phyloP scores from a whole-genome alignment of 2,888 invertebrate species.

The Iphiclides podalirius region DNA sequence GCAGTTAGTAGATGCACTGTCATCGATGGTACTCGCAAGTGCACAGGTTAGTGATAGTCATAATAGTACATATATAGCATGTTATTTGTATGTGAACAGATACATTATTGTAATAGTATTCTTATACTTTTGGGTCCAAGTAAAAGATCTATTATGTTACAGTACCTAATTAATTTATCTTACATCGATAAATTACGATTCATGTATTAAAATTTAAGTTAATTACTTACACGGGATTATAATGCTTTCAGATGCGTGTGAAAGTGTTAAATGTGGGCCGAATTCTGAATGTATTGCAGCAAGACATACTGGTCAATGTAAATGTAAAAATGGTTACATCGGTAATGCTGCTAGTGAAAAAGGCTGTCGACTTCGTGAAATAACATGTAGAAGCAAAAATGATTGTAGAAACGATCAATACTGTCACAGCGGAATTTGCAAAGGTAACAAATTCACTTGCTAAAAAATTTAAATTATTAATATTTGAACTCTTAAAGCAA shows the following conservation, averaged over 20 bases:
- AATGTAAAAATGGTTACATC: conserved; percentile 88
- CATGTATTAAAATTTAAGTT: no score
- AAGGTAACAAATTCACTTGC: conserved; percentile 78
- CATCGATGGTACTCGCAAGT: conserved; percentile 87
- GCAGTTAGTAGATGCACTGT: conserved; percentile 87
- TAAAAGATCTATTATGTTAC: no score
- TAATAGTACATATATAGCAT: no score
- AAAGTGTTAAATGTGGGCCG: conserved; percentile 87
- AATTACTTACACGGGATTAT: no score
- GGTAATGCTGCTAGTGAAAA: conserved; percentile 86
- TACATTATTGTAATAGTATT: no score
- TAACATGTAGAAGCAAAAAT: conserved; percentile 83
- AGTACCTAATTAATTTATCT: no score
- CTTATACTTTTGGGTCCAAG: no score
- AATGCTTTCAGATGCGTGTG: conserved; percentile 87
- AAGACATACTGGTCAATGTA: conserved; percentile 88
- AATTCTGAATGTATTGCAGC: conserved; percentile 91
- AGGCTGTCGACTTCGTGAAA: conserved; percentile 88
- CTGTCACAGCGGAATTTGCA: conserved; percentile 89
- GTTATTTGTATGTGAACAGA: no score
- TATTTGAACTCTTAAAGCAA: no score
- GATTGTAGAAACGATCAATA: conserved; percentile 90
- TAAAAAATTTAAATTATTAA: no score
- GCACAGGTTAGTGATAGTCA: conserved; percentile 81
- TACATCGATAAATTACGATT: no score